Conservation (phyloP, 2,888 invertebrate genomes). For the Salticus scenicus region DNA sequence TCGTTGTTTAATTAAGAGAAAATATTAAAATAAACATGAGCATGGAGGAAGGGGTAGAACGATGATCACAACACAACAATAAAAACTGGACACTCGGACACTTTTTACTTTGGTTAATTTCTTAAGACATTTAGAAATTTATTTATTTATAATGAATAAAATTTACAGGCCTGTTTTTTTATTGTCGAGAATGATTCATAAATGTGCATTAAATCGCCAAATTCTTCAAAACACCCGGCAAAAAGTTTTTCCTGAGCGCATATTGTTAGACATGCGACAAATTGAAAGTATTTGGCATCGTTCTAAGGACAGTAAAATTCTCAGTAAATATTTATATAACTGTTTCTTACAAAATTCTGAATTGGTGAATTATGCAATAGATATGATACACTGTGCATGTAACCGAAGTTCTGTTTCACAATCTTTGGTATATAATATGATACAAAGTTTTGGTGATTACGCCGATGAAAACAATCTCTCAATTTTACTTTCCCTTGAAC, state of each 20-base stretch:
- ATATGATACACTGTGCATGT: conserved; percentile 30
- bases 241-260: not conserved
- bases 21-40: too few species aligned
- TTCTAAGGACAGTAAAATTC: not conserved
- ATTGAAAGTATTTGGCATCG: conserved; percentile 24
- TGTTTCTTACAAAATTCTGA: conserved; percentile 31
- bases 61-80: too few species aligned
- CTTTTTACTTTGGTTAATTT: too few species aligned
- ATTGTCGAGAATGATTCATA: not conserved
- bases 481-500: conserved; percentile 6
- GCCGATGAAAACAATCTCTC: not conserved
- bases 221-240: not conserved
- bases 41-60: too few species aligned
- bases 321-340: conserved; percentile 14
- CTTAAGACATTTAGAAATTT: too few species aligned
- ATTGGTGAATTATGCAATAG: conserved; percentile 15
- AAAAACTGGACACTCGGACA: too few species aligned
- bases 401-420: not conserved
- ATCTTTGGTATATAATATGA: conserved; percentile 4
- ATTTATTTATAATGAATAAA: not conserved
- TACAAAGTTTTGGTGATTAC: conserved; percentile 14
- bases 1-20: too few species aligned
- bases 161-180: not conserved
- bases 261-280: not conserved
- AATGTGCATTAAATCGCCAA: not conserved